phyloP scores from a whole-genome alignment of 1,140 invertebrate genomes.

The Platyura marginata region DNA sequence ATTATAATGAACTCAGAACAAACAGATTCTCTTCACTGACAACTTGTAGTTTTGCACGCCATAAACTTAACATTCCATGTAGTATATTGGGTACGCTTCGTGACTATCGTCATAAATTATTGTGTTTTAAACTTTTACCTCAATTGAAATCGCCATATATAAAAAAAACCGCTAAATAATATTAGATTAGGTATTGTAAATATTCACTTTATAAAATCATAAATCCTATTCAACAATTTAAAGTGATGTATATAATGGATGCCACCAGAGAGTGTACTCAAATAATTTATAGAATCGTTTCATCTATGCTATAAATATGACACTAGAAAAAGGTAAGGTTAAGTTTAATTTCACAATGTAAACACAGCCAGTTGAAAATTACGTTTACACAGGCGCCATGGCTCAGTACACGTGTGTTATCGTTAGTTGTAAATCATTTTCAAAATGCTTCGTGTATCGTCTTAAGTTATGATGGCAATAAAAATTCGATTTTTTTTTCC shows the following conservation, averaged over 20 bases:
- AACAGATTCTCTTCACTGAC: too few relatives aligned
- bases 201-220: not conserved
- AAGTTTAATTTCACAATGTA: slow-evolving; percentile 1
- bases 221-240: not conserved
- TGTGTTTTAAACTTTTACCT: too few relatives aligned
- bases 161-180: too few relatives aligned
- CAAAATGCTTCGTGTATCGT: slow-evolving; percentile 3
- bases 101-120: too few relatives aligned
- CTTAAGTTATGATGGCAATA: too few relatives aligned
- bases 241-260: not conserved
- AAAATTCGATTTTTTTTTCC: too few relatives aligned
- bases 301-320: not conserved
- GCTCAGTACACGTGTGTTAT: not conserved
- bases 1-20: too few relatives aligned
- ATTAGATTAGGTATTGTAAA: too few relatives aligned
- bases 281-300: not conserved
- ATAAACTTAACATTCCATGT: too few relatives aligned
- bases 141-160: too few relatives aligned
- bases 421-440: slow-evolving; percentile 5
- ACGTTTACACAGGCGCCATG: slow-evolving; percentile 2
- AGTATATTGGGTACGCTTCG: too few relatives aligned
- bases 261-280: not conserved
- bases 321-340: slow-evolving; percentile 1
- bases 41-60: too few relatives aligned
- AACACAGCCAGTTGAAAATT: slow-evolving; percentile 2